These are phyloP conservation scores for Dynastes tityus DNA, from an alignment of 2,888 invertebrate genomes.

Conservation along the genomic window DNA sequence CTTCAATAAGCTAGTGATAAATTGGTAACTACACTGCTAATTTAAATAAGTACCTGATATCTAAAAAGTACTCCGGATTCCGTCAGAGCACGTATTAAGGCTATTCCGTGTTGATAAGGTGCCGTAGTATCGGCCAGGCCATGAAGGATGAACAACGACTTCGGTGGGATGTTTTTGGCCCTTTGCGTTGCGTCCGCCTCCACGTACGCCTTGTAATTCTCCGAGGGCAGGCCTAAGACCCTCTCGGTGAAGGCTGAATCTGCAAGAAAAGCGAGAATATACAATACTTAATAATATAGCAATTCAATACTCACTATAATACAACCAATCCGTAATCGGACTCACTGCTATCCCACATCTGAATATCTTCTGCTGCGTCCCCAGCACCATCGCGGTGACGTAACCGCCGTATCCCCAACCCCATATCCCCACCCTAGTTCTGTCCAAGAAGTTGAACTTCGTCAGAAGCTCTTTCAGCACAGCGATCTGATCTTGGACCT, in stretches of 20 bases:
- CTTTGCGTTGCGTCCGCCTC: conserved; percentile 93
- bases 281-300: not conserved
- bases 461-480: conserved; percentile 89
- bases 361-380: conserved; percentile 86
- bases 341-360: conserved; percentile 96
- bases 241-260: conserved; percentile 97
- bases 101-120: conserved; percentile 94
- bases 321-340: conserved; percentile 96
- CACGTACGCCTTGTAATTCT: conserved; percentile 92
- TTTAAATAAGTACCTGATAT: conserved; percentile 82
- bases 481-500: conserved; percentile 80
- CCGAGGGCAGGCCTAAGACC: conserved; percentile 89
- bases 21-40: too few species aligned
- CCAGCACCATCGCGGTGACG: conserved; percentile 92
- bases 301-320: conserved; percentile 83
- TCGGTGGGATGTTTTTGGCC: conserved; percentile 89
- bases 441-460: conserved; percentile 88
- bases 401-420: conserved; percentile 98
- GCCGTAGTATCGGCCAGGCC: conserved; percentile 94
- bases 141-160: conserved; percentile 92
- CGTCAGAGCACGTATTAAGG: conserved; percentile 90
- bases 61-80: conserved; percentile 92
- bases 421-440: conserved; percentile 92
- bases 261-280: conserved; percentile 66
- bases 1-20: too few species aligned